A percentile compares a stretch with the other conserved stretches of the same genome.
These are phyloP conservation scores for Babyrousa celebensis DNA, from an alignment of 2,797 vertebrate genomes.

Conservation along the genomic window DNA sequence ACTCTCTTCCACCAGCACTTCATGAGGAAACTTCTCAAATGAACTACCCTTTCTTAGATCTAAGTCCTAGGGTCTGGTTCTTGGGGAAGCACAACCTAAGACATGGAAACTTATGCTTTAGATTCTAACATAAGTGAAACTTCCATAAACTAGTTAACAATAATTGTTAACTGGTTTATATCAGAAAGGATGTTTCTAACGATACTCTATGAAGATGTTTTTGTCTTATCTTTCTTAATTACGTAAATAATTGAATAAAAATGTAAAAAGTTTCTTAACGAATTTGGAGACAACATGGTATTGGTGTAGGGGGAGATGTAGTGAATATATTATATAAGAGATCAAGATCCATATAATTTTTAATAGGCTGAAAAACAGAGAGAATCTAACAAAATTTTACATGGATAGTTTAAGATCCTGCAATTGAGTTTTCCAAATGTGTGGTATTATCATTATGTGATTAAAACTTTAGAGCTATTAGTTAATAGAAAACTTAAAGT, in stretches of 20 bases:
- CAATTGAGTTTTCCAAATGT: not conserved
- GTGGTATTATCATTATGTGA: not conserved
- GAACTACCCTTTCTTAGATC: not conserved
- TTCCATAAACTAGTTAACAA: not conserved
- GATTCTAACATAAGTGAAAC: not conserved
- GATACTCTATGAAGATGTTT: not conserved
- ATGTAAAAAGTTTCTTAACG: not conserved
- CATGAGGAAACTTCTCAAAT: not conserved
- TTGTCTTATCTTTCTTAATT: conserved; percentile 26
- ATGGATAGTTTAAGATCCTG: not conserved
- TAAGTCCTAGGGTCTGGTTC: not conserved
- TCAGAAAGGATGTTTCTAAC: not conserved
- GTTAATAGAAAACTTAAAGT: conserved; percentile 7
- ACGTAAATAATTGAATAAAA: conserved; percentile 26
- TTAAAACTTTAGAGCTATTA: not conserved
- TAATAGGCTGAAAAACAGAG: not conserved
- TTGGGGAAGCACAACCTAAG: not conserved
- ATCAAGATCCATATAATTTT: not conserved
- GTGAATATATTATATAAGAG: not conserved
- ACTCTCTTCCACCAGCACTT: not conserved
- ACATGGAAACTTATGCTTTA: not conserved
- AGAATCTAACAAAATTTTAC: conserved; percentile 38
- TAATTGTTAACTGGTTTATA: not conserved
- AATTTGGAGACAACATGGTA: conserved; percentile 9
- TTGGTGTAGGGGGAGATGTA: not conserved